These are phyloP conservation scores for Gadopsis marmoratus DNA, from an alignment of 2,797 vertebrate genomes.

Conservation along the genomic window DNA sequence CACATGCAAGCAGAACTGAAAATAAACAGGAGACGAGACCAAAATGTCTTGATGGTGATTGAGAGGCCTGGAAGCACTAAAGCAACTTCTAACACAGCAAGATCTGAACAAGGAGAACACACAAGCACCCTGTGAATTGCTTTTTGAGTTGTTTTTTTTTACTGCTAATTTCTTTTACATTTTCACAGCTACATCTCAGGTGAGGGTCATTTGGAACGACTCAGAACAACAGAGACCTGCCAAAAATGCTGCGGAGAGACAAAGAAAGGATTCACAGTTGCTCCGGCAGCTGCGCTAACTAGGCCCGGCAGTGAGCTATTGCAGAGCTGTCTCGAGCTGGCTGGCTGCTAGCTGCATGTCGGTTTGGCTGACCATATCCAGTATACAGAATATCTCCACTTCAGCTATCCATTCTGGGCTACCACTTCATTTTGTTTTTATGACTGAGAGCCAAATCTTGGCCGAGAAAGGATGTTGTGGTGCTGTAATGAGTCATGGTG, in stretches of 20 bases:
- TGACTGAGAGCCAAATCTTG: slow-evolving; percentile 45
- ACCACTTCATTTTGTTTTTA: slow-evolving; percentile 55
- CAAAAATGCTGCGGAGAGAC: slow-evolving; percentile 61
- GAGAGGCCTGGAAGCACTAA: slow-evolving; percentile 49
- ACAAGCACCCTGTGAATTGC: slow-evolving; percentile 32
- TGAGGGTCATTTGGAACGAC: slow-evolving; percentile 63
- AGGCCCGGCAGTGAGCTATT: slow-evolving; percentile 58
- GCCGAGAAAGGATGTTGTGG: slow-evolving; percentile 56
- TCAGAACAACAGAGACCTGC: slow-evolving; percentile 52
- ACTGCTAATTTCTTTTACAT: slow-evolving; percentile 41
- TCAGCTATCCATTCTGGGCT: slow-evolving; percentile 57
- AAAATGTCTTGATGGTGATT: slow-evolving; percentile 60
- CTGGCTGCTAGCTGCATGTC: slow-evolving; percentile 48
- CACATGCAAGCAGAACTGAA: slow-evolving; percentile 68
- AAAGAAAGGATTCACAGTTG: slow-evolving; percentile 74
- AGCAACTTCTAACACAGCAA: slow-evolving; percentile 25
- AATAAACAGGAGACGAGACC: slow-evolving; percentile 70
- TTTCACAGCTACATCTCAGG: slow-evolving; percentile 53
- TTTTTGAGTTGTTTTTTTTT: background rate
- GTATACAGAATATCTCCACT: slow-evolving; percentile 66
- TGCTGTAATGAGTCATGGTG: slow-evolving; percentile 62
- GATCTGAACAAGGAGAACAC: slow-evolving; percentile 43
- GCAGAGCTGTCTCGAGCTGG: slow-evolving; percentile 57
- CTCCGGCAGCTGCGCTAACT: slow-evolving; percentile 68
- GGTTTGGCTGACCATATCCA: slow-evolving; percentile 65